Base-by-base conservation (phyloP, 2,888 invertebrate genomes). In the Thelaira solivaga region DNA sequence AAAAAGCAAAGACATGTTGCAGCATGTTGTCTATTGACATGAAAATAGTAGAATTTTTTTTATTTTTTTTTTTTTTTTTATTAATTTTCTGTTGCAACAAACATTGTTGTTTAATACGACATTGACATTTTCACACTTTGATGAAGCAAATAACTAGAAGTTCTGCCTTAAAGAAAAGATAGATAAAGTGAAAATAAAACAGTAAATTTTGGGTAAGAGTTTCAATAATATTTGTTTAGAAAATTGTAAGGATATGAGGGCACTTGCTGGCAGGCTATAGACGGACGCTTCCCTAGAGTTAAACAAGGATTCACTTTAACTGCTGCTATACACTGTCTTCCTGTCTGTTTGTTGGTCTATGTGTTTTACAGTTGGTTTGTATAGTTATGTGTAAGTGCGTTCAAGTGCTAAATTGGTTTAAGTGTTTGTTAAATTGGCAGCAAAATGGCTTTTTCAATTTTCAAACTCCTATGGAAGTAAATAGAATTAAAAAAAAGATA, bases 361-460 rank as follows among this genome's bases (percentile, higher is more conserved):
- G n/a, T n/a, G n/a, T n/a, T n/a, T n/a, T n/a, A n/a, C n/a, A n/a
- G n/a, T n/a, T n/a, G n/a, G n/a, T n/a, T n/a, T n/a, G n/a, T n/a
- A n/a, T n/a, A n/a, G n/a, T n/a, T 62, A 72, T 81, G 65, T 62
- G 43, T 11, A 36, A 45, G 83, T 84, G 85, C 83, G 85, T 84
- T 86, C 84, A 85, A 86, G 87, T 87, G 87, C 84, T 83, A 86
- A 86, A 86, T 87, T 86, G 87, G 87, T 85, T 87, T 87, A 86
- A 86, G 86, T 87, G 87, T 87, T 87, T 85, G 87, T 86, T 82
- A 86, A 86, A 86, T 87, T 86, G 86, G 85, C 86, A 86, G 87
- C 87, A 87, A 86, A 86, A 87, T 86, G 87, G 85, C 85, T 86
- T 87, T 86, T 87, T 86, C 87, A 86, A 87, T 87, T 87, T 83